phyloP scores from a whole-genome alignment of 2,888 invertebrate species.

The Halocaridina rubra region DNA sequence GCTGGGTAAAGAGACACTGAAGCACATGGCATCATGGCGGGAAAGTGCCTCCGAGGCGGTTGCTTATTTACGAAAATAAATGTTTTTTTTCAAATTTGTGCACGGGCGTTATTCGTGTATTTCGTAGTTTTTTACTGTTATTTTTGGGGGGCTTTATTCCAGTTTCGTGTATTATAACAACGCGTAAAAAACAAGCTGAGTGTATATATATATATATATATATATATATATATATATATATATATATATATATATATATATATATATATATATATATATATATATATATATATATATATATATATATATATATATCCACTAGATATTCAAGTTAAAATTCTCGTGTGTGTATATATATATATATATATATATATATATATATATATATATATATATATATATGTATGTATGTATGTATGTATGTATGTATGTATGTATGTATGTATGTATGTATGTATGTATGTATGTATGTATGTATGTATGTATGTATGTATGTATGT shows the following conservation, averaged over 20 bases:
- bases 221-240: background rate
- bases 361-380: slow-evolving; percentile 6
- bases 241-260: background rate
- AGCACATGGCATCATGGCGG: too few relatives aligned
- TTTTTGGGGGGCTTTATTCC: too few relatives aligned
- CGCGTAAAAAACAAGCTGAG: too few relatives aligned
- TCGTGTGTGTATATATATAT: background rate
- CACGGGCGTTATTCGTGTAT: too few relatives aligned
- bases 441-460: background rate
- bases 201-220: background rate
- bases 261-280: background rate
- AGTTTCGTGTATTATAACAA: too few relatives aligned
- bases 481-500: background rate
- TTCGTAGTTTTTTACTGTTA: too few relatives aligned
- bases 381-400: slow-evolving; percentile 13
- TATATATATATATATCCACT: background rate
- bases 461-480: background rate
- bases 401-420: slow-evolving; percentile 1
- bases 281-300: background rate
- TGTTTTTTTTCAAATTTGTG: too few relatives aligned
- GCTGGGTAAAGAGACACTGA: too few relatives aligned
- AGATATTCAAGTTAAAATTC: background rate
- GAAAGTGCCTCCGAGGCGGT: too few relatives aligned
- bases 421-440: background rate
- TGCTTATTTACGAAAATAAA: too few relatives aligned